Evolutionary conservation across 2,797 vertebrate species (phyloP).

Genomic region (Iguana delicatissima): DNA sequence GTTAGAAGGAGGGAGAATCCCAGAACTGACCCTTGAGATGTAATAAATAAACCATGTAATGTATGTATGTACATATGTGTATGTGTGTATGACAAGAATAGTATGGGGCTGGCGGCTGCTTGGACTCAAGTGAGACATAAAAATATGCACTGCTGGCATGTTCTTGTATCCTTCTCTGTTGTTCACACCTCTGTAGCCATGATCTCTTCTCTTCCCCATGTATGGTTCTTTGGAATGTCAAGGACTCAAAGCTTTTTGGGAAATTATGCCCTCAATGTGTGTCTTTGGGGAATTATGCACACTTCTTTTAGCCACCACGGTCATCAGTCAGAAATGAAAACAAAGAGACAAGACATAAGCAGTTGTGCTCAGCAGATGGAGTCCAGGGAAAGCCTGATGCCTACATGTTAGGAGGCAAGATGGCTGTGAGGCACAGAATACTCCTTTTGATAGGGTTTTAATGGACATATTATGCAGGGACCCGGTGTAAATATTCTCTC

Average conservation of each 20-base stretch:
- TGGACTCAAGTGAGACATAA: neutral
- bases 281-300: too few relatives aligned
- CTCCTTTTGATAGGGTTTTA: conserved; percentile 22
- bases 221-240: neutral
- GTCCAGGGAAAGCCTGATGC: neutral
- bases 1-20: too few relatives aligned
- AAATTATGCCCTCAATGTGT: neutral
- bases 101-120: neutral
- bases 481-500: conserved; percentile 20
- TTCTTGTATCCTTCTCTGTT: neutral
- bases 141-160: neutral
- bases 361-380: neutral
- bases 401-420: neutral
- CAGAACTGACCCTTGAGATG: too few relatives aligned
- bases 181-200: neutral
- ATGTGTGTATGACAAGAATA: neutral
- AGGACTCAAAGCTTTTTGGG: neutral
- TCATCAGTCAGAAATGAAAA: conserved; percentile 12
- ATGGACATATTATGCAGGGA: conserved; percentile 44
- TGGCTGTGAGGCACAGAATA: neutral
- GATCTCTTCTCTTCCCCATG: neutral
- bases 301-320: neutral
- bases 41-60: too few relatives aligned
- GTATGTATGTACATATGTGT: too few relatives aligned
- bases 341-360: neutral